phyloP scores from a whole-genome alignment of 2,797 vertebrate species.

The Siniperca obscura region DNA sequence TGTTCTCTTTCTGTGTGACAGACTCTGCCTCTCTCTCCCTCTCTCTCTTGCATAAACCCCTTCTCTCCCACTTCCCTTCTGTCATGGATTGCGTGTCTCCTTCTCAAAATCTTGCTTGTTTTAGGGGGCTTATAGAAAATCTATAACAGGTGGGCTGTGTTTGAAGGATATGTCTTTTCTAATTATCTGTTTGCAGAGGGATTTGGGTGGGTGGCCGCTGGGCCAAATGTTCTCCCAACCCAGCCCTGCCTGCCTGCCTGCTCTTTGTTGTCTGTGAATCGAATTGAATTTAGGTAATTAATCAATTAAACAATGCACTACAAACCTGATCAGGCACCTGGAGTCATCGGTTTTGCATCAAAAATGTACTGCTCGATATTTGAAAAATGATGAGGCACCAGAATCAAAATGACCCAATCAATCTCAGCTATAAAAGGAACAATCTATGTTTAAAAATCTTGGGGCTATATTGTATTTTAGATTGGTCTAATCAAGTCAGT shows the following conservation, averaged over 20 bases:
- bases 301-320: neutral
- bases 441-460: neutral
- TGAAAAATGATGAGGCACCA: neutral
- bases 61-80: conserved; percentile 53
- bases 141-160: conserved; percentile 80
- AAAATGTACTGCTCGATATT: neutral
- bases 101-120: conserved; percentile 62
- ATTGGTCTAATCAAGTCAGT: neutral
- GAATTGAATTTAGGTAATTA: conserved; percentile 22
- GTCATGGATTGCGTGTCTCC: conserved; percentile 61
- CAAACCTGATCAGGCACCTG: conserved; percentile 2
- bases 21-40: conserved; percentile 19
- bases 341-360: conserved; percentile 1
- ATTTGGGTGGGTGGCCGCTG: conserved; percentile 58
- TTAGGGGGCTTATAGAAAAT: conserved; percentile 75
- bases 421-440: neutral
- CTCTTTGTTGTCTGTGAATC: conserved; percentile 18
- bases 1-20: conserved; percentile 51
- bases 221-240: conserved; percentile 58
- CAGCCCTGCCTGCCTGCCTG: conserved; percentile 11
- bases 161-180: conserved; percentile 77
- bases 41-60: conserved; percentile 33
- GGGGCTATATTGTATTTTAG: neutral
- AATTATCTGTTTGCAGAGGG: conserved; percentile 74
- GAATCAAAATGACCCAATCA: neutral